Evolutionary conservation across 2,797 vertebrate genomes (phyloP), one percentile per base, ranked within the genome.

Genomic region (Tympanoctomys barrerae): DNA sequence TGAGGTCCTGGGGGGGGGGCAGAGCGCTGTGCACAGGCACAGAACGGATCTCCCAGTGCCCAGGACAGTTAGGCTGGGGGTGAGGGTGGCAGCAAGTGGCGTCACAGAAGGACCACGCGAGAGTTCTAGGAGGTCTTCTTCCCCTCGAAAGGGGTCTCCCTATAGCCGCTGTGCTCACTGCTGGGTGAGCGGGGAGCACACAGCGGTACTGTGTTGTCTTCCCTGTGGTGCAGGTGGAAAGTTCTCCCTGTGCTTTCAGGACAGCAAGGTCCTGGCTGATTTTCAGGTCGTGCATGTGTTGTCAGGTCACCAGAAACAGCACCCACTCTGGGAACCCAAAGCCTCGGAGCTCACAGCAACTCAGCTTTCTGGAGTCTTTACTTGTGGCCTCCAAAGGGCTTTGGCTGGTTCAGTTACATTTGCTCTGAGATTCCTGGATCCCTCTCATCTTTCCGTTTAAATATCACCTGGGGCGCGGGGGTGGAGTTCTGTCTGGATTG

Each of bases 1-100:
- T 1, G 26, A 57, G 91, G 49, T 2, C 2, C 24, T 36, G 31
- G 0, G 22, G 31, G 0, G 22, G 54, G 64, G 9, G 18, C 0
- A 1, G 9, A 18, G 3, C 5, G 1, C 3, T 10, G 8, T 19
- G 3, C 61, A 0, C 3, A 24, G 7, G 39, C 7, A 13, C 26
- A 39, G 12, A 82, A 24, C 16, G n/a, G 31, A 19, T 16, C 26
- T 33, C 39, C 36, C 33, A 70, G 71, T 28, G 14, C 68, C 33
- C 6, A 59, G 16, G 79, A 73, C 59, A 42, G 33, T 3, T 64
- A 31, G 9, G 36, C 82, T 75, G 9, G 39, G 59, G 59, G 62
- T 46, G 33, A 87, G 36, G 70, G 16, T 28, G 10, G 62, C 24
- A 0, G 1, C 36, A 49, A 31, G 26, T 24, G 7, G 26, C 33